phyloP scores from a whole-genome alignment of 2,888 invertebrate genomes.

The Idaea biselata region DNA sequence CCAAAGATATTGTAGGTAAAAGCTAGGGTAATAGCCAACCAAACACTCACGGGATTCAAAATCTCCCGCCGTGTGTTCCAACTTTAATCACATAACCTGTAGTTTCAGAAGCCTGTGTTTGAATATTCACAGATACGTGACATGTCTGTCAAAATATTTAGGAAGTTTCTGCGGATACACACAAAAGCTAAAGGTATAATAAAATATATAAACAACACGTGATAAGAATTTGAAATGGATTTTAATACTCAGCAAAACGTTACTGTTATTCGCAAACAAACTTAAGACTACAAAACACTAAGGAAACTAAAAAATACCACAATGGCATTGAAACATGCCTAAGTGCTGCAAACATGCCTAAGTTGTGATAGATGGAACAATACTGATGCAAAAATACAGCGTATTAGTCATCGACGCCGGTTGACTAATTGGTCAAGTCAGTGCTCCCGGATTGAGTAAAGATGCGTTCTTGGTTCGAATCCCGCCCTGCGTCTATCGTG shows the following conservation, averaged over 20 bases:
- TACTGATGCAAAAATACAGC: too few relatives aligned
- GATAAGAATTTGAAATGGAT: not conserved
- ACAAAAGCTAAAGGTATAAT: not conserved
- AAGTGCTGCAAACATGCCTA: too few relatives aligned
- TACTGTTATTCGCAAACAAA: not conserved
- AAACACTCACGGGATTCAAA: not conserved
- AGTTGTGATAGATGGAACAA: too few relatives aligned
- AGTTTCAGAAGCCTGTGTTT: slow-evolving; percentile 4
- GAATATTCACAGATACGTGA: slow-evolving; percentile 3
- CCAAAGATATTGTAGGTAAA: not conserved
- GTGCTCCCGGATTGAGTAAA: too few relatives aligned
- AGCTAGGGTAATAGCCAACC: not conserved
- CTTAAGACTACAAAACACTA: too few relatives aligned
- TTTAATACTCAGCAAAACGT: not conserved
- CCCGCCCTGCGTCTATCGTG: too few relatives aligned
- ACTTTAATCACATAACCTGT: slow-evolving; percentile 3
- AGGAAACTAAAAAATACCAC: too few relatives aligned
- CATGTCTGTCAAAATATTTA: slow-evolving; percentile 3
- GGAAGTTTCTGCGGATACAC: not conserved
- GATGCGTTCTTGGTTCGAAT: too few relatives aligned
- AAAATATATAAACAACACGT: not conserved
- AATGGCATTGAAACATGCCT: too few relatives aligned
- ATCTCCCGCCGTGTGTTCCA: not conserved
- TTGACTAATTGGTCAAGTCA: too few relatives aligned
- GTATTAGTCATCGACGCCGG: too few relatives aligned